phyloP scores from a whole-genome alignment of 2,113 vertebrate genomes.

The Smithornis capensis region DNA sequence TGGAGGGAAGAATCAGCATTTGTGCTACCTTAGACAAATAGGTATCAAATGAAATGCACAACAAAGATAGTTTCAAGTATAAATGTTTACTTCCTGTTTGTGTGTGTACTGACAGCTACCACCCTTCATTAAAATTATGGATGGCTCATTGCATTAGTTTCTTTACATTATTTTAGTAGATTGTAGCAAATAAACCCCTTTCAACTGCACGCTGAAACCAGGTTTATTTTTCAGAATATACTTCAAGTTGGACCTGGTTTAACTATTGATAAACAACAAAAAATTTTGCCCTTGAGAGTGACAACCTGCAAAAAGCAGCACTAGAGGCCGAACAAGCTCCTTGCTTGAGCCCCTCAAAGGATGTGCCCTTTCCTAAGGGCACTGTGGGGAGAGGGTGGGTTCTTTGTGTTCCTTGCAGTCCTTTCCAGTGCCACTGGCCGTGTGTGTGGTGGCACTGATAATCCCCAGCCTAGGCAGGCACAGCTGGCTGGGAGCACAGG shows the following conservation, averaged over 20 bases:
- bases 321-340: background rate
- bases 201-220: background rate
- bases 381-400: background rate
- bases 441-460: background rate
- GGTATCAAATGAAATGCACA: background rate
- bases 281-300: background rate
- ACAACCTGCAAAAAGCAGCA: background rate
- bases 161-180: background rate
- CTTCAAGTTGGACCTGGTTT: background rate
- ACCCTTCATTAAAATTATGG: slow-evolving; percentile 34
- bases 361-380: background rate
- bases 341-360: background rate
- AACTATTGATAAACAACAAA: background rate
- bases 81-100: background rate
- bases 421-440: rapidly evolving
- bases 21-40: background rate
- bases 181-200: background rate
- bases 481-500: background rate
- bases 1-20: background rate
- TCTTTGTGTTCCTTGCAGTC: background rate
- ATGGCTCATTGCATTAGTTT: background rate
- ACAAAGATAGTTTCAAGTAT: background rate
- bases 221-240: background rate
- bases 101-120: slow-evolving; percentile 1
- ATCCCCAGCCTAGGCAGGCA: background rate